Percentiles rank a stretch among this genome's conserved stretches.
These are phyloP conservation scores for Diaprepes abbreviatus DNA, from an alignment of 2,888 invertebrate genomes.

Conservation along the genomic window DNA sequence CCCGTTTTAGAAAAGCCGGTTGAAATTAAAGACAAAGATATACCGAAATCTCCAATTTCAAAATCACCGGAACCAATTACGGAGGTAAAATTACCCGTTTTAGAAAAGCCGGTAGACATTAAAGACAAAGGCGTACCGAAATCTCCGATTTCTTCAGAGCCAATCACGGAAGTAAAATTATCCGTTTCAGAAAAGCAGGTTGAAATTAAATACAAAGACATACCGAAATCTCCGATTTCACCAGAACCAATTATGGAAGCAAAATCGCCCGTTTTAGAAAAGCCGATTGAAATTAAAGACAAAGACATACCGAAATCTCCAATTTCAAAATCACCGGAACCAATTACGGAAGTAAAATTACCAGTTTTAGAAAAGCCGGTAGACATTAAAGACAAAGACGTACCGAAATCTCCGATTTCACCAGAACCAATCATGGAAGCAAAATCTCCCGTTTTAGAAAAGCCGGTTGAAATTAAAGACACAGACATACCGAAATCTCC, in stretches of 20 bases:
- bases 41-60: neutral
- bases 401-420: too few species aligned
- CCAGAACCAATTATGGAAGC: too few species aligned
- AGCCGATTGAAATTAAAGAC: too few species aligned
- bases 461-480: neutral
- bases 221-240: too few species aligned
- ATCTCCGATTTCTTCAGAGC: constrained; percentile 15
- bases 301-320: too few species aligned
- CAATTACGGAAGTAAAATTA: too few species aligned
- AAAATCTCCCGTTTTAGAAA: neutral
- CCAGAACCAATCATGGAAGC: neutral
- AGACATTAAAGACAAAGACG: too few species aligned
- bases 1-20: too few species aligned
- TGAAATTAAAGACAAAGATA: too few species aligned
- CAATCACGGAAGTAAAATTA: neutral
- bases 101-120: neutral
- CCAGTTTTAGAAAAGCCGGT: too few species aligned
- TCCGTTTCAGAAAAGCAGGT: neutral
- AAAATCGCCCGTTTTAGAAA: too few species aligned
- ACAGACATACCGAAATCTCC: neutral
- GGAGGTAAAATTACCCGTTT: neutral
- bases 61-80: constrained; percentile 4
- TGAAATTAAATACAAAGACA: neutral
- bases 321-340: too few species aligned
- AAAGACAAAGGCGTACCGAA: neutral